Conservation (phyloP, 2,888 invertebrate species). For the Sarcophaga subvicina region DNA sequence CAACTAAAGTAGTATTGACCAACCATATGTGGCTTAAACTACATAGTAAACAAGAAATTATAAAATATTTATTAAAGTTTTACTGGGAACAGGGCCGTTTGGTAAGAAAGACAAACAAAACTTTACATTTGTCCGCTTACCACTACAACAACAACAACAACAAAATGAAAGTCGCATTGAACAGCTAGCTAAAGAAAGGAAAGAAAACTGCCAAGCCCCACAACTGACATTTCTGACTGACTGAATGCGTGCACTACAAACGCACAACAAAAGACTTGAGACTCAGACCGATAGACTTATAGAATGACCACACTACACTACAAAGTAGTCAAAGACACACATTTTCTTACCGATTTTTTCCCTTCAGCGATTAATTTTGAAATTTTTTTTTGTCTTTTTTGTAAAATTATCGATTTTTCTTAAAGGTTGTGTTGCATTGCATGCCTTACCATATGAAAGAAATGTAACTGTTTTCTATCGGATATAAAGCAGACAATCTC, state of each 20-base stretch:
- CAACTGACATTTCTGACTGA: slow-evolving; percentile 68
- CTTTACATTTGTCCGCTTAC: slow-evolving; percentile 31
- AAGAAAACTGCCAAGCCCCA: slow-evolving; percentile 50
- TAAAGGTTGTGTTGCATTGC: background rate
- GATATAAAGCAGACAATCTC: slow-evolving; percentile 62
- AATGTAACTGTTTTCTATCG: slow-evolving; percentile 52
- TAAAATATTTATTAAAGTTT: slow-evolving; percentile 25
- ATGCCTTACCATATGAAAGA: slow-evolving; percentile 19
- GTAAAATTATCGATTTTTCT: slow-evolving; percentile 46
- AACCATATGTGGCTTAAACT: slow-evolving; percentile 29
- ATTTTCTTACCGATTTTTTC: background rate
- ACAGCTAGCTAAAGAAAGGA: slow-evolving; percentile 2
- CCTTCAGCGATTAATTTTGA: background rate
- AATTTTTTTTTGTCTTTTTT: slow-evolving; percentile 13
- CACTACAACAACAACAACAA: slow-evolving; percentile 1
- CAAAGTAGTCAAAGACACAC: no score
- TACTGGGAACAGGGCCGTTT: slow-evolving; percentile 8
- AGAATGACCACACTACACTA: no score
- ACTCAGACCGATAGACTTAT: no score
- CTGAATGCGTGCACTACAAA: slow-evolving; percentile 67
- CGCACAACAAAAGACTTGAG: background rate
- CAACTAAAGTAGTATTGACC: slow-evolving; percentile 34
- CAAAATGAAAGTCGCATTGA: background rate
- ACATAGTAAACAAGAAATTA: background rate
- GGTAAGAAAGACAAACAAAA: slow-evolving; percentile 2